Percentiles rank a stretch among this genome's conserved stretches.
phyloP scores from a whole-genome alignment of 2,888 invertebrate species.

The Lasioglossum malachurum region DNA sequence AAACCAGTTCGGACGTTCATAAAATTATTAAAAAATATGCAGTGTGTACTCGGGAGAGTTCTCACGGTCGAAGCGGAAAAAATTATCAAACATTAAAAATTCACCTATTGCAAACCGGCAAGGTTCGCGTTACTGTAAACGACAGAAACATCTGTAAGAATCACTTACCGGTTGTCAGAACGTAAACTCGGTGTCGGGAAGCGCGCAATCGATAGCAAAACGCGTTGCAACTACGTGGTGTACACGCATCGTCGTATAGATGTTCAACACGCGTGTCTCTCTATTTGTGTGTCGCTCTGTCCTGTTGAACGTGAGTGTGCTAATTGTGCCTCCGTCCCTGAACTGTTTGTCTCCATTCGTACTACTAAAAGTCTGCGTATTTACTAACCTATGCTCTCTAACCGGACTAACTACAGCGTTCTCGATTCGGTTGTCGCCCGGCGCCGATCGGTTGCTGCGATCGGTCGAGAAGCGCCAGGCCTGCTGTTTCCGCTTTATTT shows the following conservation, averaged over 20 bases:
- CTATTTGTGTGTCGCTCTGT: constrained; percentile 70
- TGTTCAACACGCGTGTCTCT: constrained; percentile 67
- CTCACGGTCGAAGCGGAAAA: too few species aligned
- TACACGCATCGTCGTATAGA: constrained; percentile 47
- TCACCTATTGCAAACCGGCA: too few species aligned
- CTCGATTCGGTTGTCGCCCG: constrained; percentile 54
- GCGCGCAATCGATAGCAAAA: neutral
- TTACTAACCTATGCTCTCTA: constrained; percentile 76
- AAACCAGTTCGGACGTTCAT: too few species aligned
- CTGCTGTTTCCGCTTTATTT: constrained; percentile 5
- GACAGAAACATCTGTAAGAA: neutral
- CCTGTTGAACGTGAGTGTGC: constrained; percentile 82
- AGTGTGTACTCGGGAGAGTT: too few species aligned
- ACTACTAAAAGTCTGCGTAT: constrained; percentile 66
- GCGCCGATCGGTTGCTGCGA: constrained; percentile 11
- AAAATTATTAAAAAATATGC: too few species aligned
- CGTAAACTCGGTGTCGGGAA: neutral
- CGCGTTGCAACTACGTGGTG: neutral
- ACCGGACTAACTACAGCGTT: constrained; percentile 59
- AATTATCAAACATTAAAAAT: neutral
- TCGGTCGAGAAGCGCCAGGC: constrained; percentile 3
- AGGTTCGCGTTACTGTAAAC: neutral
- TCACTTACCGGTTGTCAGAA: neutral
- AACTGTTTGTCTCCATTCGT: constrained; percentile 80
- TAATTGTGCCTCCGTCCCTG: constrained; percentile 84